phyloP scores from a whole-genome alignment of 2,797 vertebrate species.

The Parotocinclus haroldoi region DNA sequence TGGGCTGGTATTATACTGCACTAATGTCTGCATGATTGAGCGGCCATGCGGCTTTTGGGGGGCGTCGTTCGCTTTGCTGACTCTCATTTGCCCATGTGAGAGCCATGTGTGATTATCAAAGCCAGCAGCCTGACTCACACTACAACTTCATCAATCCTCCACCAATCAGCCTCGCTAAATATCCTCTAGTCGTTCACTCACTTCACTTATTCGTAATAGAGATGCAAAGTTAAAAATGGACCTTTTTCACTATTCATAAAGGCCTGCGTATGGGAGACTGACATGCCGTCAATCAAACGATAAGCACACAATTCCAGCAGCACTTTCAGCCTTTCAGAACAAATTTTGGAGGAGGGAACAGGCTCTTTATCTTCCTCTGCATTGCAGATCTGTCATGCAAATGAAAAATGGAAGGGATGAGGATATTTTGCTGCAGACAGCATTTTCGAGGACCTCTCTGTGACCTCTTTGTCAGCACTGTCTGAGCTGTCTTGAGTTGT shows the following conservation, averaged over 20 bases:
- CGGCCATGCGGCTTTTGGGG: constrained; percentile 12
- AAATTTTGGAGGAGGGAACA: constrained; percentile 5
- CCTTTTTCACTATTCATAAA: constrained; percentile 17
- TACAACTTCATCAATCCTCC: constrained; percentile 27
- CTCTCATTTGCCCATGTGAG: constrained; percentile 30
- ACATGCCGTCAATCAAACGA: constrained; percentile 18
- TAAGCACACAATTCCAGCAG: constrained; percentile 13
- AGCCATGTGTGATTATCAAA: constrained; percentile 36
- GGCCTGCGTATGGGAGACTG: background rate
- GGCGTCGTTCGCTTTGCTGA: constrained; percentile 34
- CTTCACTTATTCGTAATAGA: background rate
- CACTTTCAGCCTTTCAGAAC: constrained; percentile 22
- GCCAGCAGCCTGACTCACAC: constrained; percentile 26
- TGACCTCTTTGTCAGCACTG: constrained; percentile 38
- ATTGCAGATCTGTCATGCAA: constrained; percentile 51
- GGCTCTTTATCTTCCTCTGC: constrained; percentile 36
- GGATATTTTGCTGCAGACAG: constrained; percentile 47
- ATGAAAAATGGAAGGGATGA: constrained; percentile 31
- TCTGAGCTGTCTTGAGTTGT: constrained; percentile 38
- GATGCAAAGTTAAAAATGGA: background rate
- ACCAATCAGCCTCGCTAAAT: constrained; percentile 13
- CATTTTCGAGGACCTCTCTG: constrained; percentile 35
- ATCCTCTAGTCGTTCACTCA: constrained; percentile 1
- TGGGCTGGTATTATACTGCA: constrained; percentile 30
- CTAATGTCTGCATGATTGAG: constrained; percentile 51